phyloP scores from a whole-genome alignment of 2,797 vertebrate species.

The Arrhamphus sclerolepis region DNA sequence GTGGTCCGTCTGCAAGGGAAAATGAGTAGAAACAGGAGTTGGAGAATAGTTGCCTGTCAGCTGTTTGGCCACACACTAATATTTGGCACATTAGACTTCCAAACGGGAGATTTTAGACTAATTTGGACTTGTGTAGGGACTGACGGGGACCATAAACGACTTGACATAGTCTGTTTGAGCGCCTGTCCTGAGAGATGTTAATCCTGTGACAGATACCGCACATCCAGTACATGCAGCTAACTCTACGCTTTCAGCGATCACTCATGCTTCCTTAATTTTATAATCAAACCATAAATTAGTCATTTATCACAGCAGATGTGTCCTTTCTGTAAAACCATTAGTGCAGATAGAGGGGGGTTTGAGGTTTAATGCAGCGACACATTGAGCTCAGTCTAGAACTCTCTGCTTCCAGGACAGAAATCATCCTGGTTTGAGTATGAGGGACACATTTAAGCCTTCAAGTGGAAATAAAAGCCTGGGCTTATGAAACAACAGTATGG shows the following conservation, averaged over 20 bases:
- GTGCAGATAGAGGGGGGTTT: slow-evolving; percentile 38
- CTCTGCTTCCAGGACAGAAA: slow-evolving; percentile 26
- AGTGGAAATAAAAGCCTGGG: slow-evolving; percentile 52
- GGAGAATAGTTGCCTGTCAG: slow-evolving; percentile 62
- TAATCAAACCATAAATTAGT: slow-evolving; percentile 54
- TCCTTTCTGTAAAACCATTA: slow-evolving; percentile 50
- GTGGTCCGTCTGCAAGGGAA: slow-evolving; percentile 50
- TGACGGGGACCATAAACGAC: neutral
- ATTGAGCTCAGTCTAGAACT: slow-evolving; percentile 17
- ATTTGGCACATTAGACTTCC: slow-evolving; percentile 31
- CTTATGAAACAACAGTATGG: slow-evolving; percentile 57
- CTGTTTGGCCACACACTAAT: slow-evolving; percentile 53
- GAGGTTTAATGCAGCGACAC: slow-evolving; percentile 28
- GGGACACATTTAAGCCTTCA: slow-evolving; percentile 46
- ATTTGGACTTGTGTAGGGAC: no score
- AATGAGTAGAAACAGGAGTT: slow-evolving; percentile 1
- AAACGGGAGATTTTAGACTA: neutral
- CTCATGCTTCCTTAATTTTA: neutral
- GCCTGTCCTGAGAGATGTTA: slow-evolving; percentile 24
- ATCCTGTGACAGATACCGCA: slow-evolving; percentile 14
- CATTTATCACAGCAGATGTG: slow-evolving; percentile 33
- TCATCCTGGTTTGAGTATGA: slow-evolving; percentile 38
- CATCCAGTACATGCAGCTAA: neutral
- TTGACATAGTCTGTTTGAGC: slow-evolving; percentile 9
- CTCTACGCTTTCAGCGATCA: neutral